Evolutionary conservation across 2,888 invertebrate species (phyloP).

Genomic region (Eumerus sabulonum): DNA sequence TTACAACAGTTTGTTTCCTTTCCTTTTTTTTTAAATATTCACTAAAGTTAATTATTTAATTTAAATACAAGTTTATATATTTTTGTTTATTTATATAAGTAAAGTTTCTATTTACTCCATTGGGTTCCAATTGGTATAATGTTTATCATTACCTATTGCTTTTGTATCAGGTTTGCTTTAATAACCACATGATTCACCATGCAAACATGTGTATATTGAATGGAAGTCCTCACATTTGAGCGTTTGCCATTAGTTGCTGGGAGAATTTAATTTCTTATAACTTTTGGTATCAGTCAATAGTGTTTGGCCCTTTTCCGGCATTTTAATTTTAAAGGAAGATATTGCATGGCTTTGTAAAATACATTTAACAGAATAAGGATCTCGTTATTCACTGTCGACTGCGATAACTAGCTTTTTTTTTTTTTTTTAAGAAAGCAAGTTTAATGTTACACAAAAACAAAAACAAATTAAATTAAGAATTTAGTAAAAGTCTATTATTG

Average conservation of each 20-base stretch:
- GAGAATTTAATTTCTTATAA: background rate
- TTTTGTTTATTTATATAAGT: slow-evolving; percentile 43
- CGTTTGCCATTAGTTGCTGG: slow-evolving; percentile 33
- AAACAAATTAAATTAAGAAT: slow-evolving; percentile 19
- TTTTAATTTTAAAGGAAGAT: no score
- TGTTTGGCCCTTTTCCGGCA: no score
- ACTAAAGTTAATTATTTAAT: slow-evolving; percentile 58
- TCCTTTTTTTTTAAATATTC: slow-evolving; percentile 32
- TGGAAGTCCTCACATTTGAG: slow-evolving; percentile 67
- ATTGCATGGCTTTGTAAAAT: no score
- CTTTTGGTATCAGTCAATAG: slow-evolving; percentile 49
- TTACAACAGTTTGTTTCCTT: slow-evolving; percentile 53
- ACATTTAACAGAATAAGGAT: no score
- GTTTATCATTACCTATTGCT: slow-evolving; percentile 56
- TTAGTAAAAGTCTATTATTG: no score
- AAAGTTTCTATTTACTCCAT: slow-evolving; percentile 13
- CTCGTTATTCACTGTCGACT: no score
- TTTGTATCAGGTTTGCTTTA: slow-evolving; percentile 61
- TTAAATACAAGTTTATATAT: slow-evolving; percentile 27
- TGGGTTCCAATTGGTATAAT: slow-evolving; percentile 28
- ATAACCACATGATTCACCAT: slow-evolving; percentile 43
- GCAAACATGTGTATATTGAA: slow-evolving; percentile 23
- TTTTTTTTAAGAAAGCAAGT: slow-evolving; percentile 31
- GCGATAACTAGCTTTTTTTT: no score
- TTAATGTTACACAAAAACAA: slow-evolving; percentile 17